phyloP scores from a whole-genome alignment of 2,888 invertebrate species.

The Caenorhabditis wallacei region DNA sequence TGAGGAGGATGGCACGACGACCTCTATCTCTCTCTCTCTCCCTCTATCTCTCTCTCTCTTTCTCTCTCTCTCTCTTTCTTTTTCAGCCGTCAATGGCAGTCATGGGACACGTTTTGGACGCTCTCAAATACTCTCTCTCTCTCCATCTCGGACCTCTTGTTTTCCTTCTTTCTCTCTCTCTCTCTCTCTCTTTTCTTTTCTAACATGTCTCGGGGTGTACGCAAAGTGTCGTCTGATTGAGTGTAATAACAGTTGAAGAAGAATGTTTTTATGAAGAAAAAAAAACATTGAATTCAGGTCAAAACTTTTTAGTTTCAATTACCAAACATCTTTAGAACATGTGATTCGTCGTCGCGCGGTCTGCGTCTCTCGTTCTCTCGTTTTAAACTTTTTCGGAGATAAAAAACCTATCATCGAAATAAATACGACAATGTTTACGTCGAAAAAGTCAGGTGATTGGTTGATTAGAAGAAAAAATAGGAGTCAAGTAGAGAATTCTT shows the following conservation, averaged over 20 bases:
- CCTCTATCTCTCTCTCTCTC: background rate
- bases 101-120: slow-evolving; percentile 55
- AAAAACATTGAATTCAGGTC: slow-evolving; percentile 40
- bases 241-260: slow-evolving; percentile 44
- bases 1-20: slow-evolving; percentile 13
- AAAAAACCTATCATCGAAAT: slow-evolving; percentile 17
- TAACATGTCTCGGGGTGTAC: slow-evolving; percentile 21
- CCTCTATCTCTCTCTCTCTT: slow-evolving; percentile 6
- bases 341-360: slow-evolving; percentile 4
- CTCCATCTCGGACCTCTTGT: background rate
- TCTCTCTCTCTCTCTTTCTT: slow-evolving; percentile 1
- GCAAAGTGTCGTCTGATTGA: slow-evolving; percentile 52
- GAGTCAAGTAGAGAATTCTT: background rate
- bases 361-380: background rate
- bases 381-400: slow-evolving; percentile 17
- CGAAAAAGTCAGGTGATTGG: slow-evolving; percentile 31
- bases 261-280: background rate
- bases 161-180: slow-evolving; percentile 12
- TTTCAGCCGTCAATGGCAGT: slow-evolving; percentile 51
- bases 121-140: slow-evolving; percentile 19
- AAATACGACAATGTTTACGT: slow-evolving; percentile 40
- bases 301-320: slow-evolving; percentile 34
- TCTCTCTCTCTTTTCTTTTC: slow-evolving; percentile 8
- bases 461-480: background rate
- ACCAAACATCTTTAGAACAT: slow-evolving; percentile 30